Conservation (phyloP, 2,113 vertebrate species). For the Vireo altiloquus region DNA sequence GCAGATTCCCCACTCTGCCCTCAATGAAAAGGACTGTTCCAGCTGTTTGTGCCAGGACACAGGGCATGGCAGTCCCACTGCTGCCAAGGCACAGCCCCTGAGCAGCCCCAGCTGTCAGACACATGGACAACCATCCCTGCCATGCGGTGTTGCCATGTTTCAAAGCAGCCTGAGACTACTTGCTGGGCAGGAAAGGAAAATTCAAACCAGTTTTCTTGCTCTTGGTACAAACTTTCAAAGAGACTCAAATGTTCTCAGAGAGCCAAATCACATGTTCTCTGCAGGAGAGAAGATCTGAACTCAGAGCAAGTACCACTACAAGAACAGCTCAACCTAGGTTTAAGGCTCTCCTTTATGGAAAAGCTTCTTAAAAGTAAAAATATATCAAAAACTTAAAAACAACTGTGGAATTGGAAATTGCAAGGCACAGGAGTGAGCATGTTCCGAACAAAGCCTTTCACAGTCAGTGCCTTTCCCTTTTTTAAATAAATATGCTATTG, state of each 20-base stretch:
- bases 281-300: background rate
- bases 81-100: background rate
- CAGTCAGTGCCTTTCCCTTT: background rate
- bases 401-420: background rate
- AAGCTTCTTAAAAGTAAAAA: background rate
- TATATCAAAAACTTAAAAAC: background rate
- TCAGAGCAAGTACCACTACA: background rate
- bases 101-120: background rate
- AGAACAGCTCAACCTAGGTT: background rate
- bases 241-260: background rate
- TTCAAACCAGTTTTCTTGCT: background rate
- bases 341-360: background rate
- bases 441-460: background rate
- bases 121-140: background rate
- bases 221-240: background rate
- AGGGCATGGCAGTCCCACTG: background rate
- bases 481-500: background rate
- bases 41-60: background rate
- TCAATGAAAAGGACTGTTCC: background rate
- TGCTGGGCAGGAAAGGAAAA: background rate
- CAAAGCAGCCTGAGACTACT: background rate
- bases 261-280: fast-evolving
- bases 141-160: background rate
- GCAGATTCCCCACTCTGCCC: background rate
- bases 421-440: background rate